phyloP scores from a whole-genome alignment of 2,797 vertebrate genomes.

The Hippocampus kuda region DNA sequence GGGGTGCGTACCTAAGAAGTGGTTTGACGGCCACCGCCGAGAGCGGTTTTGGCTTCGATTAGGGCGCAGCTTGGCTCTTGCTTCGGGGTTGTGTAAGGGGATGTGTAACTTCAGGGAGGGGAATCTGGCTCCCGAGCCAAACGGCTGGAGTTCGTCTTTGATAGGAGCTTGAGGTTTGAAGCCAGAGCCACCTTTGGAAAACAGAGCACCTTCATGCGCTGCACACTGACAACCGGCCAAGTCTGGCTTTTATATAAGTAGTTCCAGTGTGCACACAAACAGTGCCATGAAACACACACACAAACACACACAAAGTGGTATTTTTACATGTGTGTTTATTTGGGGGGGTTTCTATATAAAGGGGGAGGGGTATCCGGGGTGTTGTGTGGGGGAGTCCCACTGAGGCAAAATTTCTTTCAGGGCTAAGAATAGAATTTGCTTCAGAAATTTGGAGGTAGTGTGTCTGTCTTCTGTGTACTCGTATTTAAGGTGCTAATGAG shows the following conservation, averaged over 20 bases:
- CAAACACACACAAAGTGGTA: slow-evolving; percentile 37
- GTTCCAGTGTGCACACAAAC: slow-evolving; percentile 52
- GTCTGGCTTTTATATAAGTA: slow-evolving; percentile 48
- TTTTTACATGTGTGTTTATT: slow-evolving; percentile 55
- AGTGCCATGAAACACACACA: slow-evolving; percentile 34
- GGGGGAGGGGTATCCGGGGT: slow-evolving; percentile 48
- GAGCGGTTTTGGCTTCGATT: neutral
- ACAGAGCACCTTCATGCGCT: slow-evolving; percentile 54
- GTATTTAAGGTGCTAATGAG: slow-evolving; percentile 1
- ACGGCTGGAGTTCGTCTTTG: slow-evolving; percentile 51
- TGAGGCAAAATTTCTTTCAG: slow-evolving; percentile 45
- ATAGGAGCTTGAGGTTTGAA: slow-evolving; percentile 48
- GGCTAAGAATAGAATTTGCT: slow-evolving; percentile 60
- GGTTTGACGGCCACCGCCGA: neutral
- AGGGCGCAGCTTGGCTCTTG: neutral
- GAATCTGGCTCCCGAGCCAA: slow-evolving; percentile 27
- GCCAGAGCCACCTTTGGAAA: slow-evolving; percentile 48
- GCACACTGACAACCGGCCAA: slow-evolving; percentile 40
- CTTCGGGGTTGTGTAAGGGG: slow-evolving; percentile 18
- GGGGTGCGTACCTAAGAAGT: slow-evolving; percentile 52
- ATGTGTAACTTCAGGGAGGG: slow-evolving; percentile 54
- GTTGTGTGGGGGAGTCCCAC: slow-evolving; percentile 47
- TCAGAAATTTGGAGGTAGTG: slow-evolving; percentile 43
- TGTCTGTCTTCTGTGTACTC: slow-evolving; percentile 22
- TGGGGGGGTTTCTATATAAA: slow-evolving; percentile 58